These are phyloP conservation scores for Holotrichia oblita DNA, from an alignment of 1,140 invertebrate genomes.

Conservation along the genomic window DNA sequence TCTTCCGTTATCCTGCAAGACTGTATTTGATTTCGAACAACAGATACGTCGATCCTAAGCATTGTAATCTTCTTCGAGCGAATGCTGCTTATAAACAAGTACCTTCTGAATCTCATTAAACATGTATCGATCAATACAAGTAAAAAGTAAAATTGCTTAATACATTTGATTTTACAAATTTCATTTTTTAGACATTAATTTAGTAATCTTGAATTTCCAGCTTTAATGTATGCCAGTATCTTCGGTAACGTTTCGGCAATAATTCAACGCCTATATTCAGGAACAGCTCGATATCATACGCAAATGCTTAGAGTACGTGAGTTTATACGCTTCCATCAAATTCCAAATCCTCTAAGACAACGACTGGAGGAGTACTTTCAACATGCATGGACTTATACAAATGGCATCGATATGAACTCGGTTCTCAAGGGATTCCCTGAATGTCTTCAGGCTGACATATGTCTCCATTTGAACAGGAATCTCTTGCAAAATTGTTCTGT, in stretches of 20 bases:
- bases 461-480: constrained; percentile 96
- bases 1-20: too few relatives aligned
- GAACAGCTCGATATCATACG: constrained; percentile 97
- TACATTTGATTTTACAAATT: too few relatives aligned
- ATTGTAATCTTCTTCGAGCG: too few relatives aligned
- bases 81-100: too few relatives aligned
- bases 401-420: constrained; percentile 98
- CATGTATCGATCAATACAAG: too few relatives aligned
- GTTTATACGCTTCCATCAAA: constrained; percentile 98
- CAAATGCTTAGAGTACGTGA: constrained; percentile 96
- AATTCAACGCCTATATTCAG: constrained; percentile 97
- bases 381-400: constrained; percentile 98
- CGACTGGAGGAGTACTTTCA: constrained; percentile 96
- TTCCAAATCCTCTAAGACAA: constrained; percentile 76
- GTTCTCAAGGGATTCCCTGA: constrained; percentile 98
- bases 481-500: constrained; percentile 93
- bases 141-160: too few relatives aligned
- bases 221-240: constrained; percentile 99
- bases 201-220: constrained; percentile 65
- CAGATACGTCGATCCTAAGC: too few relatives aligned
- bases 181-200: background rate
- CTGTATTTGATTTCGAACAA: too few relatives aligned
- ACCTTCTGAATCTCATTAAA: too few relatives aligned
- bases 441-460: constrained; percentile 98
- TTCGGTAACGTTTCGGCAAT: constrained; percentile 99